phyloP scores from a whole-genome alignment of 2,797 vertebrate genomes.

The Pogoniulus pusillus region DNA sequence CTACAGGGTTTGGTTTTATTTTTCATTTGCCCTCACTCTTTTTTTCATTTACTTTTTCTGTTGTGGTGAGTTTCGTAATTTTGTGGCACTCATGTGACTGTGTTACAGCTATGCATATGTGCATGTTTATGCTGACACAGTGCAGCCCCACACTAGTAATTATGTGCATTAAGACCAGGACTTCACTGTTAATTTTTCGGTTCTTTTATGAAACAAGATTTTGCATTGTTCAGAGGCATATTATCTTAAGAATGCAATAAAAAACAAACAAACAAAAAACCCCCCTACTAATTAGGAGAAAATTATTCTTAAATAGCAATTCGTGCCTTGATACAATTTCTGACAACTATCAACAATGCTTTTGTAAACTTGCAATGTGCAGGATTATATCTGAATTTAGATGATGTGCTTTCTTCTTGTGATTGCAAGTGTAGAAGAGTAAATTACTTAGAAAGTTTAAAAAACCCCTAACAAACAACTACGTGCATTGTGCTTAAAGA shows the following conservation, averaged over 20 bases:
- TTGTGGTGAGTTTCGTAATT: not conserved
- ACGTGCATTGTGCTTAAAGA: not conserved
- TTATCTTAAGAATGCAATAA: not conserved
- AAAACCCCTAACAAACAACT: not conserved
- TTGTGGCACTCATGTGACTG: not conserved
- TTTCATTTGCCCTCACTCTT: not conserved
- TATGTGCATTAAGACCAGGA: not conserved
- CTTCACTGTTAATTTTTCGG: not conserved
- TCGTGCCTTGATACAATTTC: not conserved
- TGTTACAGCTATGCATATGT: not conserved
- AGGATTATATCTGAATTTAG: not conserved
- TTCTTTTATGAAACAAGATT: not conserved
- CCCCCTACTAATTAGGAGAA: not conserved
- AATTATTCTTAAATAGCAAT: not conserved
- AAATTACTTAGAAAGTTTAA: not conserved
- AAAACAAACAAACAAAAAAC: not conserved
- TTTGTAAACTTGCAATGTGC: not conserved
- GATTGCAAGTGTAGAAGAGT: not conserved
- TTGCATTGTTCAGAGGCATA: not conserved
- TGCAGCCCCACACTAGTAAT: not conserved
- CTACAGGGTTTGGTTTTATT: not conserved
- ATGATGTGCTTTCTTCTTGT: not conserved
- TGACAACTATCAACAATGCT: not conserved
- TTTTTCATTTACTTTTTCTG: rapidly evolving
- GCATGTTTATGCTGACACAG: not conserved